phyloP scores from a whole-genome alignment of 2,888 invertebrate genomes.

The Rhagonycha fulva region DNA sequence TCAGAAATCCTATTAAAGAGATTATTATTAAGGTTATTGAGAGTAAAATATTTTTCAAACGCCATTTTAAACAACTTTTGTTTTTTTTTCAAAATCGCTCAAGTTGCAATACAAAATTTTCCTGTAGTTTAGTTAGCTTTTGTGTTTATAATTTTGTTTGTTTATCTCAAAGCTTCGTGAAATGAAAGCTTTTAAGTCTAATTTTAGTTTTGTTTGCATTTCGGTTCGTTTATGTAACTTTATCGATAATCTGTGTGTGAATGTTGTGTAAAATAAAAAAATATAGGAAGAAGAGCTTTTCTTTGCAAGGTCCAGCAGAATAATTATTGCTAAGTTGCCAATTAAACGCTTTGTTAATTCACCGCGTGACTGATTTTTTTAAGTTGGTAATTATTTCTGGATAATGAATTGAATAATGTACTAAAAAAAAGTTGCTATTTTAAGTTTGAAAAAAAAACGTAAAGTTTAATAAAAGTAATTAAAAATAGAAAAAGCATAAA shows the following conservation, averaged over 20 bases:
- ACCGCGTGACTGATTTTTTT: no score
- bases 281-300: no score
- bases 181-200: background rate
- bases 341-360: no score
- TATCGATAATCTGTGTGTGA: background rate
- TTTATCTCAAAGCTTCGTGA: background rate
- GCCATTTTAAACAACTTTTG: background rate
- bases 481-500: no score
- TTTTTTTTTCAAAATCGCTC: background rate
- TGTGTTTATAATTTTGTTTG: background rate
- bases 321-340: no score
- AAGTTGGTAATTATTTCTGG: no score
- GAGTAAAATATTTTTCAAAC: background rate
- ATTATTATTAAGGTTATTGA: constrained; percentile 22
- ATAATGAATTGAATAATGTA: no score
- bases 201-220: background rate
- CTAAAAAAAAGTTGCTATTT: no score
- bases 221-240: background rate
- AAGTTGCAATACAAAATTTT: background rate
- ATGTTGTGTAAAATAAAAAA: background rate
- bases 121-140: background rate
- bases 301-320: no score
- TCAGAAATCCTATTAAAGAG: constrained; percentile 17
- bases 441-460: no score
- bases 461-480: no score